These are phyloP conservation scores for Euphydryas editha DNA, from an alignment of 2,888 invertebrate species.

Conservation along the genomic window DNA sequence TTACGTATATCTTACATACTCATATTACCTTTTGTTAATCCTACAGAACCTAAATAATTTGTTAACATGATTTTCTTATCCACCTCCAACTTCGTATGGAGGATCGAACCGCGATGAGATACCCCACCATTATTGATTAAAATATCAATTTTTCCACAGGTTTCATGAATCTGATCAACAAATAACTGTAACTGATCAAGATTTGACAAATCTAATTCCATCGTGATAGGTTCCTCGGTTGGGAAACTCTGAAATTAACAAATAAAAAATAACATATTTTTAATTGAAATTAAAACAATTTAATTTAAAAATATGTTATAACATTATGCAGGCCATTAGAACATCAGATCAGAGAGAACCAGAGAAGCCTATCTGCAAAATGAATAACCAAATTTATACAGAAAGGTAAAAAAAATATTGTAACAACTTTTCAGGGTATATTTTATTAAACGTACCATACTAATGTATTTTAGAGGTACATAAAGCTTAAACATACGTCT, in stretches of 20 bases:
- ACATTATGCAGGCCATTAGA: no score
- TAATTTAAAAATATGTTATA: no score
- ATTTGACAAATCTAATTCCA: constrained; percentile 90
- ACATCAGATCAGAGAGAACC: no score
- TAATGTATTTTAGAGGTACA: no score
- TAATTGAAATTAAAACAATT: no score
- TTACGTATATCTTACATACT: not conserved
- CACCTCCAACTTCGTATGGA: constrained; percentile 90
- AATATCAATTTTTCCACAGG: constrained; percentile 92
- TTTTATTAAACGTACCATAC: no score
- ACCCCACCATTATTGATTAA: constrained; percentile 97
- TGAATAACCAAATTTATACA: no score
- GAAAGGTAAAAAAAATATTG: no score
- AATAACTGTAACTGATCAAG: constrained; percentile 85
- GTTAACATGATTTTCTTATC: constrained; percentile 94
- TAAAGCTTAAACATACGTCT: no score
- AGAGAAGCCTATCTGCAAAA: no score
- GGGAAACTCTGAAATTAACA: constrained; percentile 75
- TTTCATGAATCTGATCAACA: constrained; percentile 86
- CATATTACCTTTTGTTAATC: constrained; percentile 93
- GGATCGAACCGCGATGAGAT: constrained; percentile 89
- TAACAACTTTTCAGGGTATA: no score
- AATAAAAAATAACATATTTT: constrained; percentile 3
- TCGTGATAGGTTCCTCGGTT: constrained; percentile 88
- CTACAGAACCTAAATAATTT: constrained; percentile 97